phyloP scores from a whole-genome alignment of 2,113 vertebrate genomes.

The Penelope pileata region DNA sequence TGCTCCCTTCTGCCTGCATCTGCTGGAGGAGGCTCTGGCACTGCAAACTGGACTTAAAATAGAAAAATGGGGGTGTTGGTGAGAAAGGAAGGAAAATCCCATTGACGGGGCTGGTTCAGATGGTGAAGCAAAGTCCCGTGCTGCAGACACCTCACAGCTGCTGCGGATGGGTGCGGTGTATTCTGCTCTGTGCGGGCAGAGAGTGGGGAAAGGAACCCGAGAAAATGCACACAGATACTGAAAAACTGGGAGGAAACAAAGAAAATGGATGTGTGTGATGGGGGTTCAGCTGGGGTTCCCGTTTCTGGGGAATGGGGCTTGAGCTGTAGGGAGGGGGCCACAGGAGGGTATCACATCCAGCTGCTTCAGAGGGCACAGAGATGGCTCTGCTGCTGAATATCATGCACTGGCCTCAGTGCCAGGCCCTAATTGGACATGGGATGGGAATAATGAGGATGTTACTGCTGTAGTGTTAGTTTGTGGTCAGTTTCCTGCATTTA shows the following conservation, averaged over 20 bases:
- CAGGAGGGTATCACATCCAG: neutral
- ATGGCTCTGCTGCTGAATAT: neutral
- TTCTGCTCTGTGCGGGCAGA: rapidly evolving
- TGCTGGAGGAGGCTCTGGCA: neutral
- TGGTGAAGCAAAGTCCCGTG: no score
- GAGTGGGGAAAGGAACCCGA: neutral
- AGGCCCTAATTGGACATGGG: neutral
- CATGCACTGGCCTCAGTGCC: neutral
- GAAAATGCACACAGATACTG: neutral
- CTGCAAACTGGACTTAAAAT: rapidly evolving
- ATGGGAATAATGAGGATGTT: neutral
- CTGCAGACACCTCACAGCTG: neutral
- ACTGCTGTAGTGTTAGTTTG: rapidly evolving
- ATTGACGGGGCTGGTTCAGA: neutral
- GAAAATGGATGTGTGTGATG: neutral
- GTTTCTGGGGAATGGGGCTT: neutral
- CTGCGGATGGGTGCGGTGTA: neutral
- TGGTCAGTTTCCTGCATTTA: neutral
- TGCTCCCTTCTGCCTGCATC: neutral
- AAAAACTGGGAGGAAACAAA: neutral
- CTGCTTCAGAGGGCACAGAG: neutral
- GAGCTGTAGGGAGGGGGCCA: neutral
- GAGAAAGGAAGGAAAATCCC: neutral
- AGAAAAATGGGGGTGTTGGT: neutral
- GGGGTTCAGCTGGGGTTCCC: neutral